Percentiles rank a stretch among this genome's conserved stretches.
These are phyloP conservation scores for Spodoptera littoralis DNA, from an alignment of 2,888 invertebrate genomes.

Conservation along the genomic window DNA sequence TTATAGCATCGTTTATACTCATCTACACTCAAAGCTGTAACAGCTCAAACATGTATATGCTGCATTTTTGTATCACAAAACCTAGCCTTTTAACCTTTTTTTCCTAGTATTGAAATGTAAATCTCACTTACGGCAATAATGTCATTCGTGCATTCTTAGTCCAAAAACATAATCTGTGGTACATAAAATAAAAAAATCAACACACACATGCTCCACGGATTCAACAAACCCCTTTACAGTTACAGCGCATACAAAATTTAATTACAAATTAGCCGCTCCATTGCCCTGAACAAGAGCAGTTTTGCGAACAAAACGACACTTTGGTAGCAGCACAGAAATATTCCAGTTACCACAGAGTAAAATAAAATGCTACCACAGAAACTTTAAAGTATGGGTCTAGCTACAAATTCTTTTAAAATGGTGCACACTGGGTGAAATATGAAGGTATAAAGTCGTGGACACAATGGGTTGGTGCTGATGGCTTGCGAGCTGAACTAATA, in stretches of 20 bases:
- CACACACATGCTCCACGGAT: not conserved
- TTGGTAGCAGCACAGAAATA: constrained; percentile 33
- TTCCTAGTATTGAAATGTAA: too few species aligned
- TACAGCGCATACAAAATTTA: constrained; percentile 13
- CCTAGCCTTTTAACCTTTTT: too few species aligned
- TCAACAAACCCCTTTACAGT: constrained; percentile 1
- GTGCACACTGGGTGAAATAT: constrained; percentile 39
- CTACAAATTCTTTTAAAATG: constrained; percentile 50
- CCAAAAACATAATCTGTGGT: too few species aligned
- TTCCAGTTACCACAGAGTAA: constrained; percentile 30
- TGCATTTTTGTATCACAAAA: too few species aligned
- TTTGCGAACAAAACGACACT: constrained; percentile 22
- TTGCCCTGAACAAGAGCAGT: constrained; percentile 14
- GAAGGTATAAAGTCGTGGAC: constrained; percentile 38
- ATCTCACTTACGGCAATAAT: too few species aligned
- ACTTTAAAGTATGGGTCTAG: constrained; percentile 47
- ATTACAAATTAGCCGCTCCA: constrained; percentile 34
- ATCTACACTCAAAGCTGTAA: too few species aligned
- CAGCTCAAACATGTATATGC: too few species aligned
- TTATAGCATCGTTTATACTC: too few species aligned
- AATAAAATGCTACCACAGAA: constrained; percentile 38
- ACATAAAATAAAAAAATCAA: not conserved
- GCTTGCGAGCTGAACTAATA: constrained; percentile 6
- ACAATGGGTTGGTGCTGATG: constrained; percentile 23
- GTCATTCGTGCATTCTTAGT: too few species aligned